Conservation (phyloP, 2,113 vertebrate genomes). For the Labrus mixtus region DNA sequence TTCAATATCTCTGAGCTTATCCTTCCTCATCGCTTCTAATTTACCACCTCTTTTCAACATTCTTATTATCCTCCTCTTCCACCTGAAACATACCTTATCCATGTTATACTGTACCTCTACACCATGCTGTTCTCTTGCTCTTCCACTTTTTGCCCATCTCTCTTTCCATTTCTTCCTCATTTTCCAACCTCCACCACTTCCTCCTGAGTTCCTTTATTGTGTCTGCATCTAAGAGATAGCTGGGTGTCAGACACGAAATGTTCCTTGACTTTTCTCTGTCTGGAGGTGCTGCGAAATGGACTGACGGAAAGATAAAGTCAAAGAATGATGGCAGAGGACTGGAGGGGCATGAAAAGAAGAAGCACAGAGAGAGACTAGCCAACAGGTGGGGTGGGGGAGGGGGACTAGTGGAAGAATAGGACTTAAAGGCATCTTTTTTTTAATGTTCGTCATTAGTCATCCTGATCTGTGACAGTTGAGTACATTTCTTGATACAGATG, state of each 20-base stretch:
- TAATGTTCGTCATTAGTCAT: background rate
- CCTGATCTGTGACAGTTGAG: background rate
- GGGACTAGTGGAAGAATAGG: background rate
- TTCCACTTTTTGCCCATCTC: background rate
- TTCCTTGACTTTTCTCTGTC: slow-evolving; percentile 64
- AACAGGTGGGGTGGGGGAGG: background rate
- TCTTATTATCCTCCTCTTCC: background rate
- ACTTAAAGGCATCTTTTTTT: slow-evolving; percentile 16
- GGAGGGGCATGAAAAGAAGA: background rate
- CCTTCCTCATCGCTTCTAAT: background rate
- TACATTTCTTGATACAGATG: background rate
- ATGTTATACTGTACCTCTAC: background rate
- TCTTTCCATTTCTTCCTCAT: background rate
- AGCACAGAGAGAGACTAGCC: background rate
- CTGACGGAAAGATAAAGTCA: slow-evolving; percentile 52
- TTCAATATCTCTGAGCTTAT: background rate
- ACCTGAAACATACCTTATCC: too few species aligned
- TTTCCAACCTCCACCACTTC: slow-evolving; percentile 10
- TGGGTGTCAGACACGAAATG: slow-evolving; percentile 67
- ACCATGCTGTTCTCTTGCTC: slow-evolving; percentile 2
- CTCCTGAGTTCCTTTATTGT: slow-evolving; percentile 39
- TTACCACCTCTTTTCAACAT: background rate
- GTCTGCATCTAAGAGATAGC: slow-evolving; percentile 66
- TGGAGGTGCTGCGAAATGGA: slow-evolving; percentile 49
- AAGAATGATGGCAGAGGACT: background rate